Percentiles rank a stretch among this genome's conserved stretches.
Evolutionary conservation across 2,888 invertebrate genomes (phyloP).

Genomic region (Teleogryllus oceanicus): DNA sequence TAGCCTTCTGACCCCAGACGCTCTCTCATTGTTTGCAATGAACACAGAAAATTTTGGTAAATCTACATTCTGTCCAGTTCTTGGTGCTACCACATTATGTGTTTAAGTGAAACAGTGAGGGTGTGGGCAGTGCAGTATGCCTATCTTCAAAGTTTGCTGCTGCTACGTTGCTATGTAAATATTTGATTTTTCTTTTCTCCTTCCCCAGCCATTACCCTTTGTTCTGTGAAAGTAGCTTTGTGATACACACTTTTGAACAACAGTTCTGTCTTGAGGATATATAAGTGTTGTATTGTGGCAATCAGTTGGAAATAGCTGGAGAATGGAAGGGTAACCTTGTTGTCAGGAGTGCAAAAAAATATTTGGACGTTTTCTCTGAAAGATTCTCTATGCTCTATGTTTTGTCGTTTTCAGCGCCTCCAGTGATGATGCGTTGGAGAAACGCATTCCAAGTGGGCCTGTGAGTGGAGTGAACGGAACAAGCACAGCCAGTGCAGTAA

Average conservation of each 20-base stretch:
- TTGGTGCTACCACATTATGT: neutral
- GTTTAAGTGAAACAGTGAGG: neutral
- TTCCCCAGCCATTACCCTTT: no score
- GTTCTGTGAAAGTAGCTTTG: no score
- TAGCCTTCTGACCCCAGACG: neutral
- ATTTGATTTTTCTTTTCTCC: neutral
- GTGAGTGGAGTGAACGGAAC: neutral
- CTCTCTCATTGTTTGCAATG: neutral
- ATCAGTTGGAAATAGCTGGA: neutral
- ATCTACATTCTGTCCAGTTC: neutral
- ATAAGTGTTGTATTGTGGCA: neutral
- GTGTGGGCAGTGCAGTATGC: neutral
- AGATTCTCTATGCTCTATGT: neutral
- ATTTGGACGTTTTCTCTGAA: neutral
- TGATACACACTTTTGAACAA: no score
- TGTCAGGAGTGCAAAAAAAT: neutral
- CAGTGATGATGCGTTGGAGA: slow-evolving; percentile 54
- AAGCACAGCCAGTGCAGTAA: neutral
- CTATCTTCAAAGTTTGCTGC: neutral
- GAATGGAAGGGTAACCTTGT: neutral
- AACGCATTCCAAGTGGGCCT: slow-evolving; percentile 35
- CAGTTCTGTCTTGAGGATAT: neutral
- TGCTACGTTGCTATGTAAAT: slow-evolving; percentile 8
- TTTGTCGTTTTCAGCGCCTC: slow-evolving; percentile 51
- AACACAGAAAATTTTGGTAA: neutral